Evolutionary conservation across 2,888 invertebrate genomes (phyloP).

Genomic region (Habrosyne pyritoides): DNA sequence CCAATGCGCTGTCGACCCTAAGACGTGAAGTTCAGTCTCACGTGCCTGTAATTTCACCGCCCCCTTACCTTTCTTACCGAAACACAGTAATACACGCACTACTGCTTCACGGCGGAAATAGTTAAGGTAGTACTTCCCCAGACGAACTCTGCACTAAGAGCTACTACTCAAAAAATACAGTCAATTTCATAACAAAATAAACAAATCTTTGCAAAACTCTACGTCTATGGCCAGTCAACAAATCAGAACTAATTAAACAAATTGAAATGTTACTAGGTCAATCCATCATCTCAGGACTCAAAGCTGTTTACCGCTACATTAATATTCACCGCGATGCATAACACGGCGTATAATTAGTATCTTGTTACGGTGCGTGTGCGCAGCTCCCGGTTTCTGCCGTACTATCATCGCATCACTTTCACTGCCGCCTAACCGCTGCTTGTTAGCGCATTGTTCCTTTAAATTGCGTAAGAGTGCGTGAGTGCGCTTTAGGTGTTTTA

Average conservation of each 20-base stretch:
- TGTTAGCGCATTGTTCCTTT: slow-evolving; percentile 32
- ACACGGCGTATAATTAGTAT: slow-evolving; percentile 24
- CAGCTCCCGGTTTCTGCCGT: slow-evolving; percentile 22
- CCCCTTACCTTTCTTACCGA: no score
- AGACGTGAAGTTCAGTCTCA: no score
- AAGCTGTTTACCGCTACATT: neutral
- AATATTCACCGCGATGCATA: slow-evolving; percentile 4
- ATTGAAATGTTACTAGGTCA: slow-evolving; percentile 1
- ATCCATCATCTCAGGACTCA: neutral
- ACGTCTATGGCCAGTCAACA: neutral
- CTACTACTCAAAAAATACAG: no score
- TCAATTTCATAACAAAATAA: no score
- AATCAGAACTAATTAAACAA: neutral
- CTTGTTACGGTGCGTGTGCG: slow-evolving; percentile 25
- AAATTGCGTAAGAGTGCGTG: slow-evolving; percentile 25
- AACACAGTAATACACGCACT: no score
- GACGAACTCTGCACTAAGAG: no score
- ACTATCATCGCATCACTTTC: slow-evolving; percentile 36
- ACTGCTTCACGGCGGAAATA: no score
- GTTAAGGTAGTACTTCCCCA: no score
- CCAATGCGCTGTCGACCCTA: no score
- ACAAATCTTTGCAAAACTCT: no score
- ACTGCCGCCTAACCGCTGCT: slow-evolving; percentile 29
- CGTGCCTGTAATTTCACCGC: no score
- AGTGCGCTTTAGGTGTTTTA: neutral